A percentile compares a stretch with the other conserved stretches of the same genome.
Conservation (phyloP, 1,140 invertebrate species). For the Lepidurus couesii region DNA sequence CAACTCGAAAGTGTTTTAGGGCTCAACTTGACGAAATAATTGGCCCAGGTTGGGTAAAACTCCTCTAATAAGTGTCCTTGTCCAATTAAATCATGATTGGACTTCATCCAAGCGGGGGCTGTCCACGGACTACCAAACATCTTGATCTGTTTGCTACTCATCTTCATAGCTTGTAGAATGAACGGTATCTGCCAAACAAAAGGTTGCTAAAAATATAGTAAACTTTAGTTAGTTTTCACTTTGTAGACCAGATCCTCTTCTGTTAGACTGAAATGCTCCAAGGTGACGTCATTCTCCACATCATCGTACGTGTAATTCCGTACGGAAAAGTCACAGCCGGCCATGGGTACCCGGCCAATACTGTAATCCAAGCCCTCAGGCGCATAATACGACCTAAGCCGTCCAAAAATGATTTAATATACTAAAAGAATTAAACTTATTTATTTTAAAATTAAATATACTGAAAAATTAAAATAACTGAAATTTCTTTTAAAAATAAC, state of each 20-base stretch:
- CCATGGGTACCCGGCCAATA: conserved; percentile 70
- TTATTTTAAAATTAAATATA: neutral
- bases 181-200: conserved; percentile 56
- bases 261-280: conserved; percentile 60
- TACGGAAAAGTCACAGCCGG: conserved; percentile 72
- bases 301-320: conserved; percentile 65
- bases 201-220: neutral
- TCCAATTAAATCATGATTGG: conserved; percentile 56
- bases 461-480: neutral
- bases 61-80: conserved; percentile 54
- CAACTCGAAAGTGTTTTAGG: neutral
- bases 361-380: conserved; percentile 63
- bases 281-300: conserved; percentile 51
- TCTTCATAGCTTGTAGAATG: conserved; percentile 50
- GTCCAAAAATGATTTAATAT: conserved; percentile 25
- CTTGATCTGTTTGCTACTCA: conserved; percentile 46
- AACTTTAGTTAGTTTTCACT: conserved; percentile 42
- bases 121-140: conserved; percentile 73
- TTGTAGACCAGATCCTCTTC: conserved; percentile 61
- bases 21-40: conserved; percentile 66
- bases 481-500: conserved; percentile 41
- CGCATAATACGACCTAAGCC: conserved; percentile 43
- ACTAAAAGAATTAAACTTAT: conserved; percentile 2
- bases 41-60: conserved; percentile 71
- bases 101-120: conserved; percentile 90